phyloP scores from a whole-genome alignment of 2,797 vertebrate genomes.

The Scarus forsteni region DNA sequence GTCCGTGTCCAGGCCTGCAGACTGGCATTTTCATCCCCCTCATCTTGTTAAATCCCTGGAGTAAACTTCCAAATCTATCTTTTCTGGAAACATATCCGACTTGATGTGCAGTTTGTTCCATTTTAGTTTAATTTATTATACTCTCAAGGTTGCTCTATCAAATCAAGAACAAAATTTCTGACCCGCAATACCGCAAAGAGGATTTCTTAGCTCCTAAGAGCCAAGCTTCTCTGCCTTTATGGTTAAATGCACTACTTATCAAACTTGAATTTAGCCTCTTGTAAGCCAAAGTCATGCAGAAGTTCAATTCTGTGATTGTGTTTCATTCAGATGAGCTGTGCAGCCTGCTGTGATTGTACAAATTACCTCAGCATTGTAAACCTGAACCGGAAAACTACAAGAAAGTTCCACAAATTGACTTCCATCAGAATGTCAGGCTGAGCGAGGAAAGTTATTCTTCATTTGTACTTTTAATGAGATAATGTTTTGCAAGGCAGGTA shows the following conservation, averaged over 20 bases:
- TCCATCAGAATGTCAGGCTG: neutral
- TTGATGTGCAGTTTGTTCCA: neutral
- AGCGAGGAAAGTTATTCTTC: neutral
- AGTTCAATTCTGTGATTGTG: conserved; percentile 49
- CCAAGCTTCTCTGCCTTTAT: neutral
- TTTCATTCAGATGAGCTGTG: conserved; percentile 26
- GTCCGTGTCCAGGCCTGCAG: conserved; percentile 12
- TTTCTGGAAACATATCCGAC: neutral
- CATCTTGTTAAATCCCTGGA: conserved; percentile 6
- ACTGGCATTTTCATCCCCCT: neutral
- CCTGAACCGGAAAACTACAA: conserved; percentile 8
- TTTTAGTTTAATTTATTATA: conserved; percentile 2
- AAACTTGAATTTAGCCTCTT: conserved; percentile 21
- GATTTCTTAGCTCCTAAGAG: neutral
- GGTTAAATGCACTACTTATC: conserved; percentile 52
- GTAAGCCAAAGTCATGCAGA: conserved; percentile 5
- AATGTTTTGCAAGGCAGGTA: neutral
- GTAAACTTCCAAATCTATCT: neutral
- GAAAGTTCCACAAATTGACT: conserved; percentile 1
- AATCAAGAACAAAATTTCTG: neutral
- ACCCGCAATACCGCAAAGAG: neutral
- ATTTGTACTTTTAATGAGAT: neutral
- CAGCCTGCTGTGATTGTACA: conserved; percentile 6
- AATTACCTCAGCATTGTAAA: conserved; percentile 4
- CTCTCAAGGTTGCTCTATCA: neutral